Base-by-base conservation (phyloP, 2,797 vertebrate genomes). In the Eulemur albifrons region DNA sequence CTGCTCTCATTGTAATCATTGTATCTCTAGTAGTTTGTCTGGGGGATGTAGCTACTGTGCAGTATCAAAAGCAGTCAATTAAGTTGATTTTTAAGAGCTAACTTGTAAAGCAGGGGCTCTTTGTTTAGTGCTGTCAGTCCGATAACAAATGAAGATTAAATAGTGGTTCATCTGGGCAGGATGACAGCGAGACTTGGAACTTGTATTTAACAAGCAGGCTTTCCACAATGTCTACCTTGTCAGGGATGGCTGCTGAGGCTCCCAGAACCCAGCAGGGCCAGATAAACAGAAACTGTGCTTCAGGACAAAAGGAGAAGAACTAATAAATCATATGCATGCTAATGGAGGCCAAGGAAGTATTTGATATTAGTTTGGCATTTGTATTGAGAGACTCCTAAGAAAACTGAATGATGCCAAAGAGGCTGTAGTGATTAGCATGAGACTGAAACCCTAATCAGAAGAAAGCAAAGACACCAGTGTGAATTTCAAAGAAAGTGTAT, bases 141-240 rank as follows among this genome's bases (percentile, higher is more conserved):
- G 50, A 35, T 65, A 94, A 79, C 75, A 95, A 85, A 94, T 77
- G 17, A 84, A 96, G 75, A 95, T 93, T 80, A 88, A 96, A 72
- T 30, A 77, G 38, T 57, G 30, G 35, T 59, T 95, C 48, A n/a
- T 52, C 48, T 86, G 45, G 23, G 30, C n/a, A 76, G 57, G 20
- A 57, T 38, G 30, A 14, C 67, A 10, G 52, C 70, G 7, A 88
- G 63, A 86, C 20, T 32, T 70, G 27, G 35, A 89, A 45, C 21
- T 79, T 25, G 48, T 83, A 40, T 93, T 95, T 76, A 94, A 95
- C 0, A 76, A 63, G 52, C 8, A 72, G 38, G 8, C 38, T 91
- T 96, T 93, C 45, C 21, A 61, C 15, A 14, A 2, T 27, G 2
- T 8, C 32, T n/a, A 59, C 12, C n/a, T 83, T 86, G 25, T 76